Evolutionary conservation across 37 sponge, comb jelly and placozoan species (phyloP).

Genomic region (Aplysina aerophoba): DNA sequence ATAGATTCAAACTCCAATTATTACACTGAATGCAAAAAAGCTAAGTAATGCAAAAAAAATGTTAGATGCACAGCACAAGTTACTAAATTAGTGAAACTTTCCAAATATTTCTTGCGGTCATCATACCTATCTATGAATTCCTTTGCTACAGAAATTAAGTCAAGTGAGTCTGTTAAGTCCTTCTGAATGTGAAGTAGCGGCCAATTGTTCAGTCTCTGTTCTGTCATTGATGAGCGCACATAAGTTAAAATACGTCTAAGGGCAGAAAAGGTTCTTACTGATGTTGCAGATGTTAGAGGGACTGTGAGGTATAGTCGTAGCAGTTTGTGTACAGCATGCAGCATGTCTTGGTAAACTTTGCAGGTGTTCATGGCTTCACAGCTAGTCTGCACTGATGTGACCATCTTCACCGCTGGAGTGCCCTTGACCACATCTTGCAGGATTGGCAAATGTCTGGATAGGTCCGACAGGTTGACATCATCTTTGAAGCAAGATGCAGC

Average conservation of each 20-base stretch:
- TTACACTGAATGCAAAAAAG: too few species aligned
- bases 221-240: conserved; percentile 26
- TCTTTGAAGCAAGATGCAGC: conserved; percentile 52
- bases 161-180: conserved; percentile 41
- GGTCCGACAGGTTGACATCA: conserved; percentile 43
- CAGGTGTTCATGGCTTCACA: conserved; percentile 60
- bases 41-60: too few species aligned
- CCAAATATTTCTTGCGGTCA: conserved; percentile 34
- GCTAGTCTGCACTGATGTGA: conserved; percentile 58
- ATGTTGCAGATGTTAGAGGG: conserved; percentile 1
- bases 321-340: conserved; percentile 33
- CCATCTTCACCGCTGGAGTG: conserved; percentile 48
- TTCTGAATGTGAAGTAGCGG: conserved; percentile 64
- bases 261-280: conserved; percentile 25
- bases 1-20: too few species aligned
- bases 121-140: conserved; percentile 44
- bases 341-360: conserved; percentile 21
- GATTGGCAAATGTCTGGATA: conserved; percentile 50
- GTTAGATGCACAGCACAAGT: too few species aligned
- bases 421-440: conserved; percentile 56
- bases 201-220: conserved; percentile 66
- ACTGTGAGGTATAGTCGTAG: conserved; percentile 42
- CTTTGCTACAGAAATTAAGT: conserved; percentile 32
- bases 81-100: too few species aligned
- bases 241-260: conserved; percentile 24